Conservation (phyloP, 1,140 invertebrate genomes). For the Drosophila erecta region DNA sequence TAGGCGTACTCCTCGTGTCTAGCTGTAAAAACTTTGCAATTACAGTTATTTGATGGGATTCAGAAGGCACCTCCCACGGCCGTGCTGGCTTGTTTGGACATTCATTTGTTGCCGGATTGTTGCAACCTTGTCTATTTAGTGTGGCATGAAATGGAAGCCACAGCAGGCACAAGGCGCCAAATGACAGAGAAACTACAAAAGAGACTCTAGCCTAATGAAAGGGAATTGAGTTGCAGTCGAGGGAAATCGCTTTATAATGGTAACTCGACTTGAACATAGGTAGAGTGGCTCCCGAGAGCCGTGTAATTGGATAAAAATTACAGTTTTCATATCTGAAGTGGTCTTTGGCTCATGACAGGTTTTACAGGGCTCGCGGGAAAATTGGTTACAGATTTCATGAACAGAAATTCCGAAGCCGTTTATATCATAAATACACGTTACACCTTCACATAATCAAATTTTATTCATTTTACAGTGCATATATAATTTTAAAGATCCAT, state of each 20-base stretch:
- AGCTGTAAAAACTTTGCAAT: slow-evolving; percentile 79
- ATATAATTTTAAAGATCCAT: neutral
- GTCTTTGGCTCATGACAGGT: slow-evolving; percentile 12
- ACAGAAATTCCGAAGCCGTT: too few species aligned
- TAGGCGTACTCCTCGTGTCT: slow-evolving; percentile 63
- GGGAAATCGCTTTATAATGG: slow-evolving; percentile 3
- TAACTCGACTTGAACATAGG: neutral
- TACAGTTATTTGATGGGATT: slow-evolving; percentile 83
- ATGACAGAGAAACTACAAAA: slow-evolving; percentile 35
- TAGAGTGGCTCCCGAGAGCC: slow-evolving; percentile 1
- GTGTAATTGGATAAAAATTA: neutral
- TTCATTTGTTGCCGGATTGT: slow-evolving; percentile 70
- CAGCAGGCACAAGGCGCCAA: slow-evolving; percentile 30
- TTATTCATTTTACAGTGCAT: neutral
- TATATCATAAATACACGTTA: neutral
- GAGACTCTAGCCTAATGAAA: slow-evolving; percentile 54
- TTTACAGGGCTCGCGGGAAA: neutral
- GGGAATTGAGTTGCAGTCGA: slow-evolving; percentile 30
- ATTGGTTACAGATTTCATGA: neutral
- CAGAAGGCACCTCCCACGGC: slow-evolving; percentile 47
- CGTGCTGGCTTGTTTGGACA: slow-evolving; percentile 66
- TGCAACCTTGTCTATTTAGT: slow-evolving; percentile 64
- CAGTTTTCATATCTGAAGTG: slow-evolving; percentile 7
- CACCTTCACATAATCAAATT: too few species aligned
- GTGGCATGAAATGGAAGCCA: slow-evolving; percentile 31